Evolutionary conservation across 2,113 vertebrate genomes (phyloP), one percentile per base, ranked within the genome.

Genomic region (Hippocampus barbouri): DNA sequence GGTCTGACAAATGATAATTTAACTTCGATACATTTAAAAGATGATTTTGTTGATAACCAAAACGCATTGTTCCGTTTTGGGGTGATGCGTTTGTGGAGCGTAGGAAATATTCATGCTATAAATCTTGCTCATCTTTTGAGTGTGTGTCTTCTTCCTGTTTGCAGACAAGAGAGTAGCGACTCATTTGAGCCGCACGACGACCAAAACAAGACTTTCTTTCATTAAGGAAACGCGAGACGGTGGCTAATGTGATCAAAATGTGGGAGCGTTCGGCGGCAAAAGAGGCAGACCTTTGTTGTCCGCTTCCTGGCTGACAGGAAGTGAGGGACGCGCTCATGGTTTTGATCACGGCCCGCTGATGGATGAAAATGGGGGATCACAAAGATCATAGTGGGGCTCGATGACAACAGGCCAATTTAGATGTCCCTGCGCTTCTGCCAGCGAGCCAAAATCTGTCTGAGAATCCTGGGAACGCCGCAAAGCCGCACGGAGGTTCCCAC

Each of bases 341-440:
- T 92, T 92, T 93, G 89, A 91, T 93, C 90, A 91, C 75, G 80
- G 83, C 88, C 60, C 80, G 91, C 84, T 93, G 92, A 92, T 60
- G 88, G 91, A 93, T 88, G 64, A 62, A 72, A 78, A 77, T 45
- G 80, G 88, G 89, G 90, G 91, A 91, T 91, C 88, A 83, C 83
- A 91, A 80, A 79, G 83, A 91, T 91, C 87, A 90, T 89, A 85
- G 86, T 51, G 23, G 59, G 54, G 76, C 82, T 76, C 38, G 91
- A 91, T 93, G 92, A 92, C 88, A 92, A 87, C 83, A 81, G 86
- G 81, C 82, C 89, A 90, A 91, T 91, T 92, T 91, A 87, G 88
- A 91, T 84, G 88, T 90, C 90, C 85, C 83, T 8, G 75, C 88
- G 79, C 77, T 84, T 89, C 86, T 85, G 40, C 83, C 89, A 87